Conservation (phyloP, 2,888 invertebrate genomes). For the Poecilus cupreus region DNA sequence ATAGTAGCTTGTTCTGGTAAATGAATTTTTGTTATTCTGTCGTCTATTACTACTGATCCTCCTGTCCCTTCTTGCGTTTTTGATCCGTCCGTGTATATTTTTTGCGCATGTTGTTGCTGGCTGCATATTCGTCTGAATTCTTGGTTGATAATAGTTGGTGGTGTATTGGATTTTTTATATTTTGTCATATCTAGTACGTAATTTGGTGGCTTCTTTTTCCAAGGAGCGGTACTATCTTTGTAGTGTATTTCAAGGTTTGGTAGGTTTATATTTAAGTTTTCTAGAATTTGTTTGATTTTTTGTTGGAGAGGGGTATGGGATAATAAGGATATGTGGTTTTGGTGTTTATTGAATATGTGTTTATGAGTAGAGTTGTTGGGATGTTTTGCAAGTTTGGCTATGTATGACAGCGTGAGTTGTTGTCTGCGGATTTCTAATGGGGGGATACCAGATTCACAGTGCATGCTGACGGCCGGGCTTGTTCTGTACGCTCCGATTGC, state of each 20-base stretch:
- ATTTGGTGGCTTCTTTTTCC: not conserved
- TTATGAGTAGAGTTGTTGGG: too few species aligned
- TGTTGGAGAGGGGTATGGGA: too few species aligned
- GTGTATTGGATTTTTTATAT: not conserved
- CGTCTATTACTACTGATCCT: not conserved
- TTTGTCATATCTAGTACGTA: not conserved
- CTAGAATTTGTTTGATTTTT: too few species aligned
- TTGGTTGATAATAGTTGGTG: not conserved
- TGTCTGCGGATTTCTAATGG: not conserved
- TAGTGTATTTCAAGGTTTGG: not conserved
- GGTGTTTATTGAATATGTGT: too few species aligned
- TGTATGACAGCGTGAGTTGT: not conserved
- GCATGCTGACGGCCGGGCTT: too few species aligned
- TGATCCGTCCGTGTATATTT: not conserved
- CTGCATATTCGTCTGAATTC: not conserved
- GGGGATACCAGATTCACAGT: not conserved
- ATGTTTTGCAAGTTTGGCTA: not conserved
- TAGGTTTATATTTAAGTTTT: not conserved
- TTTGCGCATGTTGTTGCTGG: not conserved
- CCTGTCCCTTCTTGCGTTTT: not conserved
- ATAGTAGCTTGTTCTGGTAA: not conserved
- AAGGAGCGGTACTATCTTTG: not conserved
- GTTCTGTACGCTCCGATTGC: slow-evolving; percentile 60
- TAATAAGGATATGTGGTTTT: not conserved
- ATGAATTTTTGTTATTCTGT: not conserved